A percentile compares a stretch with the other conserved stretches of the same genome.
Conservation (phyloP, 1,140 invertebrate species). For the Drosophila sechellia region DNA sequence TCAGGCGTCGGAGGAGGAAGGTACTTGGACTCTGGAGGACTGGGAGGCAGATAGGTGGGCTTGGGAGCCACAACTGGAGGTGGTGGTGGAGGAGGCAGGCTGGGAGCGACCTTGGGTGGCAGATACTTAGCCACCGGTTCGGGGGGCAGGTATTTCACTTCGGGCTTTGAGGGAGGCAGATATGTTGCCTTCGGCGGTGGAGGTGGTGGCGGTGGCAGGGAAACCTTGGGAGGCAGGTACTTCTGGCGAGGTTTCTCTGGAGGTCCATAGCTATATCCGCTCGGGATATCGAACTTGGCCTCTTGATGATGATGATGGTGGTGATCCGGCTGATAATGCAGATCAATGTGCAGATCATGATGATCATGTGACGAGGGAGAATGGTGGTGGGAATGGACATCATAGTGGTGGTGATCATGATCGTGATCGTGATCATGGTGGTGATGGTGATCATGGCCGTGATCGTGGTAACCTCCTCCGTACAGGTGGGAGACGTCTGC, state of each 20-base stretch:
- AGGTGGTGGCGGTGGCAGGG: slow-evolving; percentile 35
- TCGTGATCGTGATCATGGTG: slow-evolving; percentile 39
- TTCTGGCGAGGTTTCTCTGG: slow-evolving; percentile 53
- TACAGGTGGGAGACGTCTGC: slow-evolving; percentile 68
- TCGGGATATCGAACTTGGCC: slow-evolving; percentile 25
- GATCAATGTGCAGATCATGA: slow-evolving; percentile 50
- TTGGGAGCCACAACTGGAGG: slow-evolving; percentile 39
- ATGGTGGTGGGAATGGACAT: slow-evolving; percentile 22
- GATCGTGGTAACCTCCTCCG: slow-evolving; percentile 45
- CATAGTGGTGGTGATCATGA: slow-evolving; percentile 26
- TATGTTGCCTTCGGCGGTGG: slow-evolving; percentile 32
- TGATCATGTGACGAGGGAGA: slow-evolving; percentile 17
- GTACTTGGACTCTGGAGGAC: slow-evolving; percentile 27
- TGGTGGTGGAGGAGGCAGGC: slow-evolving; percentile 56
- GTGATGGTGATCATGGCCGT: slow-evolving; percentile 36
- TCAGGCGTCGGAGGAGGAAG: slow-evolving; percentile 44
- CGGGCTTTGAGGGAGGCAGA: slow-evolving; percentile 50
- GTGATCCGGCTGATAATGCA: slow-evolving; percentile 46
- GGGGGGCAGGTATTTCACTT: slow-evolving; percentile 31
- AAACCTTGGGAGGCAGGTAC: slow-evolving; percentile 51
- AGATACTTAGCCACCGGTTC: slow-evolving; percentile 32
- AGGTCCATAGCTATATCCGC: slow-evolving; percentile 62
- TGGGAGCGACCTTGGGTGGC: slow-evolving; percentile 56
- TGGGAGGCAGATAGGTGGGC: slow-evolving; percentile 39
- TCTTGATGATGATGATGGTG: slow-evolving; percentile 48